phyloP scores from a whole-genome alignment of 2,797 vertebrate genomes.

The Yasuhikotakia modesta region DNA sequence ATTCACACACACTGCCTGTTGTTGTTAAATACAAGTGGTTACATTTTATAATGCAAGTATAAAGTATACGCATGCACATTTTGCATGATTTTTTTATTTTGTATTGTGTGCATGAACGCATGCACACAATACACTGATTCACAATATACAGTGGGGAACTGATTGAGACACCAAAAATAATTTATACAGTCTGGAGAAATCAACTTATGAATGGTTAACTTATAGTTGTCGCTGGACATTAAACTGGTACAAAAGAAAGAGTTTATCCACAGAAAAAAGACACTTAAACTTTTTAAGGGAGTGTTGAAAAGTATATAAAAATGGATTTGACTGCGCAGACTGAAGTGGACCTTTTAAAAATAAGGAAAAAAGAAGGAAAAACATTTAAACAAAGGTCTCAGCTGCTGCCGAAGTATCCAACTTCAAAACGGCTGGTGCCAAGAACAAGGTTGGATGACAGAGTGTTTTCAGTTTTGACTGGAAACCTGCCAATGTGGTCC shows the following conservation, averaged over 20 bases:
- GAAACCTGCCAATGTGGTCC: constrained; percentile 70
- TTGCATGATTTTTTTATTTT: too few species aligned
- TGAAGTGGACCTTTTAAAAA: constrained; percentile 58
- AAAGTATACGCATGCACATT: too few species aligned
- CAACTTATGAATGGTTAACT: not conserved
- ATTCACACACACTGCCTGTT: constrained; percentile 50
- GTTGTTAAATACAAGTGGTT: too few species aligned
- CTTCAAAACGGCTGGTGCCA: constrained; percentile 81
- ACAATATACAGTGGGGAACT: too few species aligned
- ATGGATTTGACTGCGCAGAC: constrained; percentile 12
- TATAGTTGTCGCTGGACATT: not conserved
- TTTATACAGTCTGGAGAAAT: not conserved
- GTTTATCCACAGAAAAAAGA: not conserved
- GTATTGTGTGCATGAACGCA: too few species aligned
- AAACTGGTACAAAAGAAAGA: not conserved
- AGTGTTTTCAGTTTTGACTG: constrained; percentile 81
- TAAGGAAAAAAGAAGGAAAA: constrained; percentile 29
- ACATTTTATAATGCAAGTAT: too few species aligned
- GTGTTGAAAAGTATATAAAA: not conserved
- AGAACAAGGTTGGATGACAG: constrained; percentile 77
- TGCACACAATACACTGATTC: too few species aligned
- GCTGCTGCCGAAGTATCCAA: constrained; percentile 78
- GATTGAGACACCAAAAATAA: too few species aligned
- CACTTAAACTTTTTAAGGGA: constrained; percentile 51
- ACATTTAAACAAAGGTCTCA: constrained; percentile 78